Percentiles rank a stretch among this genome's conserved stretches.
phyloP scores from a whole-genome alignment of 2,113 vertebrate genomes.

The Neogobius melanostomus region DNA sequence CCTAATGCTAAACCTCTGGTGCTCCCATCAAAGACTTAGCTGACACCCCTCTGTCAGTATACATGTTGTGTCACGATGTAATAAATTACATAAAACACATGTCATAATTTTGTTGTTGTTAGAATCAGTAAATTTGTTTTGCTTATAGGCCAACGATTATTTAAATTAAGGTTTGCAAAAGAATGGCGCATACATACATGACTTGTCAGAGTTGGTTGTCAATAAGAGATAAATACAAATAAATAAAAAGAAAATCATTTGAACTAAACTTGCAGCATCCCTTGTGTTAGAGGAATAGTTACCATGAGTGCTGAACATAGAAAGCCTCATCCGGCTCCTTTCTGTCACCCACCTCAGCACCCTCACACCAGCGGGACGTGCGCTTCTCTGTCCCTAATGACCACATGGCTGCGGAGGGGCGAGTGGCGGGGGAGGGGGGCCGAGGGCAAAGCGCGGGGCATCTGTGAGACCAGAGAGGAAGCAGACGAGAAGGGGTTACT shows the following conservation, averaged over 20 bases:
- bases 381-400: conserved; percentile 73
- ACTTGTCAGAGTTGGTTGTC: too few relatives aligned
- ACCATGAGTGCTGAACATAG: too few relatives aligned
- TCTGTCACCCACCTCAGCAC: conserved; percentile 40
- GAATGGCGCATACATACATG: too few relatives aligned
- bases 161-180: too few relatives aligned
- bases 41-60: too few relatives aligned
- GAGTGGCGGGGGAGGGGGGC: conserved; percentile 25
- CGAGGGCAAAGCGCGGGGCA: conserved; percentile 31
- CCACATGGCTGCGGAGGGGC: conserved; percentile 65
- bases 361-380: conserved; percentile 66
- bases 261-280: too few relatives aligned
- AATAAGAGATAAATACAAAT: too few relatives aligned
- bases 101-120: background rate
- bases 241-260: too few relatives aligned
- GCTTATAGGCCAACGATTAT: background rate
- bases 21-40: too few relatives aligned
- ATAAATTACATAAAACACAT: background rate
- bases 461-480: conserved; percentile 52
- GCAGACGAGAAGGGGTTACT: conserved; percentile 91
- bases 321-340: conserved; percentile 1
- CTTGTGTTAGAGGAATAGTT: too few relatives aligned
- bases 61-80: too few relatives aligned
- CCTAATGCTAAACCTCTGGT: too few relatives aligned
- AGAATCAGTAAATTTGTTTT: background rate